These are phyloP conservation scores for Albula goreensis DNA, from an alignment of 2,113 vertebrate genomes.

Conservation along the genomic window DNA sequence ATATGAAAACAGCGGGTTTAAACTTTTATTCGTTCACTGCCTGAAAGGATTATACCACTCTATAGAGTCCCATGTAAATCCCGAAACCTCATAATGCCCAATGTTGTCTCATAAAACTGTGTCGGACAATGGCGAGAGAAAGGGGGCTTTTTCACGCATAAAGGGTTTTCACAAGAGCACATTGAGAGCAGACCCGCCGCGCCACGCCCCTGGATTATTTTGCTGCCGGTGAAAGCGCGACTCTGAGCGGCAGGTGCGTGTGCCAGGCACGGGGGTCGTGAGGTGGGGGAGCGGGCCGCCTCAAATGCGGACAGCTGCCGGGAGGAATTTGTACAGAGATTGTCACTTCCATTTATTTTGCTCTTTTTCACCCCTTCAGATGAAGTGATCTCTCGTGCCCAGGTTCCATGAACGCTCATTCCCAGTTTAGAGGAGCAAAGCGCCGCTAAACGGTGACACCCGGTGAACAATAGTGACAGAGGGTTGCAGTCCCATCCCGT, in stretches of 20 bases:
- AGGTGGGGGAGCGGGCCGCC: slow-evolving; percentile 58
- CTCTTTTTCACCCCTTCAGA: slow-evolving; percentile 63
- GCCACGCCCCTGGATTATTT: slow-evolving; percentile 86
- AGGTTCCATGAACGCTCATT: slow-evolving; percentile 41
- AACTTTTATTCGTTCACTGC: slow-evolving; percentile 76
- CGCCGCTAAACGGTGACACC: slow-evolving; percentile 69
- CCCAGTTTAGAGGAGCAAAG: slow-evolving; percentile 43
- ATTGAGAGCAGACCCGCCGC: slow-evolving; percentile 74
- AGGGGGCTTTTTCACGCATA: slow-evolving; percentile 76
- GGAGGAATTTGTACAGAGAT: slow-evolving; percentile 68
- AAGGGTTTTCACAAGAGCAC: slow-evolving; percentile 80
- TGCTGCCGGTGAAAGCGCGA: slow-evolving; percentile 81
- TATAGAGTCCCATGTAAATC: slow-evolving; percentile 86
- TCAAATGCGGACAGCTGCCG: slow-evolving; percentile 68
- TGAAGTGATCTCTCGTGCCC: slow-evolving; percentile 55
- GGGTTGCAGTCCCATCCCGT: slow-evolving; percentile 39
- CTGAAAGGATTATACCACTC: slow-evolving; percentile 82
- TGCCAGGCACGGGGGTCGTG: slow-evolving; percentile 62
- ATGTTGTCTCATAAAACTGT: slow-evolving; percentile 85
- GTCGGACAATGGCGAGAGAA: slow-evolving; percentile 74
- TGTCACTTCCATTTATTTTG: slow-evolving; percentile 74
- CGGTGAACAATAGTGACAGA: slow-evolving; percentile 57
- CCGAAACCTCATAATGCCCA: slow-evolving; percentile 86
- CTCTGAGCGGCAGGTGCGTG: slow-evolving; percentile 76
- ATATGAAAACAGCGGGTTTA: slow-evolving; percentile 86